Base-by-base conservation (phyloP, 2,797 vertebrate species). In the Crax fasciolata region DNA sequence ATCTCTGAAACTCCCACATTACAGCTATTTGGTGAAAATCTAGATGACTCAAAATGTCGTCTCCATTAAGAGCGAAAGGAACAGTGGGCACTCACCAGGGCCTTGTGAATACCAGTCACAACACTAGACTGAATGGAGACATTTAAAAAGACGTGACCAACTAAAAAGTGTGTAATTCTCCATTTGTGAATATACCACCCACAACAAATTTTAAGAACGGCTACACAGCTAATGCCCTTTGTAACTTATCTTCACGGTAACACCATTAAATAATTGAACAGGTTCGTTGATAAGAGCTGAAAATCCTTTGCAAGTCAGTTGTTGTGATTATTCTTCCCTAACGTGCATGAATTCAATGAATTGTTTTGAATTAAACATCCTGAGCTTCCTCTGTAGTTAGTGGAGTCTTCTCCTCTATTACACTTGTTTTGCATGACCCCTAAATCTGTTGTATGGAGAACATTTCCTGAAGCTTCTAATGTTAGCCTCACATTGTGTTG, bases 151-250 rank as follows among this genome's bases (percentile, higher is more conserved):
- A 59, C 10, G 14, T 8, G 16, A 80, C 57, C 79, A 44, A 68
- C 12, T 62, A 28, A 89, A 58, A 68, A 52, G 38, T 43, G 12
- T 48, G 32, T 52, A 71, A 85, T 74, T 80, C 49, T 20, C 30
- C 27, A 62, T 46, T 85, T 61, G 27, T 59, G 32, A 77, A 52
- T 9, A 6, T 58, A 44, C 32, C 52, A 32, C 41, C 27, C 78
- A 86, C 61, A 75, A 13, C 20, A 62, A 87, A 71, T 61, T 92
- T 85, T 88, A 68, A 38, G 94, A 89, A 48, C n/a, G 13, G 24
- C 28, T 52, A 63, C 78, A 41, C 13, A 87, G 55, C 59, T 79
- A 65, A 77, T 52, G 81, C 58, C 30, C 25, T 84, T 82, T 32
- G 74, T 78, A 82, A 62, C 3, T 62, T 78, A 38, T n/a, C 28